phyloP scores from a whole-genome alignment of 2,888 invertebrate species.

The Sphaeridia pumilis region DNA sequence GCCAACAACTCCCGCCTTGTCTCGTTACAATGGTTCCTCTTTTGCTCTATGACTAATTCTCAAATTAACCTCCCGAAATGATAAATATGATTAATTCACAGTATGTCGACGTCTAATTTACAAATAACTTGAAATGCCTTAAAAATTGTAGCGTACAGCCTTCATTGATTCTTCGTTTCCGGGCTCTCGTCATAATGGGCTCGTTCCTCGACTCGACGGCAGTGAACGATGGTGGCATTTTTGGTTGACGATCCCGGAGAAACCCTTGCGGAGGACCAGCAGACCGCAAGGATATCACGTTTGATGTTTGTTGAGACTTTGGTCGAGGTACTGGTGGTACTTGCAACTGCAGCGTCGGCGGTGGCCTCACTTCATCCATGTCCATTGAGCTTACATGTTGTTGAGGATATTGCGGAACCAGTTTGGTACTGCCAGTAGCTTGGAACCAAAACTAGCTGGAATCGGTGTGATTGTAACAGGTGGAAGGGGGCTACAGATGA shows the following conservation, averaged over 20 bases:
- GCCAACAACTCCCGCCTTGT: too few species aligned
- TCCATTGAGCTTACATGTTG: conserved; percentile 8
- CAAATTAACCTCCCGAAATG: too few species aligned
- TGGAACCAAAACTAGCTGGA: background rate
- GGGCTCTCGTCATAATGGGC: conserved; percentile 35
- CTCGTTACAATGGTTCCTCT: too few species aligned
- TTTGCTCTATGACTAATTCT: too few species aligned
- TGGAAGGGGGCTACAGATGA: conserved; percentile 2
- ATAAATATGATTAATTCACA: too few species aligned
- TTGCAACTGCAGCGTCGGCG: conserved; percentile 8
- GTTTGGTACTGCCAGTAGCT: too few species aligned
- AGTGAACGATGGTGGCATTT: conserved; percentile 14
- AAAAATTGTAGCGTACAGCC: too few species aligned
- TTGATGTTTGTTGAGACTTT: conserved; percentile 3
- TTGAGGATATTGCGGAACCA: too few species aligned
- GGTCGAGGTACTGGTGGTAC: background rate
- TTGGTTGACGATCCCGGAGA: too few species aligned
- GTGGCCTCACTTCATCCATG: conserved; percentile 6
- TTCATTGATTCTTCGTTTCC: conserved; percentile 32
- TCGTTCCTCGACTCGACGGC: conserved; percentile 24
- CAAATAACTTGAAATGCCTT: too few species aligned
- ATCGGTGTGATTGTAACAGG: conserved; percentile 9
- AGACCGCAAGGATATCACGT: conserved; percentile 7
- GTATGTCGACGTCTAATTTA: too few species aligned
- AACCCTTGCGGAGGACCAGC: too few species aligned